Evolutionary conservation across 2,113 vertebrate genomes (phyloP), one percentile per base, ranked within the genome.

Genomic region (Bujurquina vittata): DNA sequence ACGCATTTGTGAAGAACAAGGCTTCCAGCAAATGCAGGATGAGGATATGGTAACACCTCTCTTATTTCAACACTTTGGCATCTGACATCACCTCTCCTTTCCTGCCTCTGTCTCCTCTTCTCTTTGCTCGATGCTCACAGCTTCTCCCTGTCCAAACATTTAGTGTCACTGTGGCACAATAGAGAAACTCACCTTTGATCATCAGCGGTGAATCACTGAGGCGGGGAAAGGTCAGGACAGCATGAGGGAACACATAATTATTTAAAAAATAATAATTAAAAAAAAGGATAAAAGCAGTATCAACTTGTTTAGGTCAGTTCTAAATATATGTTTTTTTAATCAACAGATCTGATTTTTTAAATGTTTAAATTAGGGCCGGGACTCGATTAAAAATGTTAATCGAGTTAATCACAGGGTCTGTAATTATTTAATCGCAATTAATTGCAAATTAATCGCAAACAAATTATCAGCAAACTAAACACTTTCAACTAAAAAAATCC

Each of bases 81-180:
- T 1, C 63, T 84, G 81, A 89, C 85, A 86, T 83, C 91, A 80
- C 79, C 82, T 89, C 74, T 81, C 37, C 72, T 55, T 85, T 82
- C 79, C 77, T 86, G 65, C 35, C 54, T 20, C 75, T 18, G 67
- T 67, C 55, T 37, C 49, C 46, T 43, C 37, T 75, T 67, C 40
- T 52, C 31, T 62, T 57, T 7, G 15, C 31, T 56, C 40, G 26
- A 72, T 20, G 29, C 17, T 63, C 63, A 65, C 81, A 84, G 84
- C 81, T 81, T 81, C 67, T 75, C 29, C 33, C 83, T 56, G 61
- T 92, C 80, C 10, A 83, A 87, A 92, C 84, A 83, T 89, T 83
- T 85, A 72, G 46, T 63, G 74, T 61, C 37, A 79, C n/a, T 55
- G 11, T 67, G 60, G 54, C 83, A 85, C 79, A 81, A 84, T 15